Conservation (phyloP, 2,888 invertebrate genomes). For the Cerastis leucographa region DNA sequence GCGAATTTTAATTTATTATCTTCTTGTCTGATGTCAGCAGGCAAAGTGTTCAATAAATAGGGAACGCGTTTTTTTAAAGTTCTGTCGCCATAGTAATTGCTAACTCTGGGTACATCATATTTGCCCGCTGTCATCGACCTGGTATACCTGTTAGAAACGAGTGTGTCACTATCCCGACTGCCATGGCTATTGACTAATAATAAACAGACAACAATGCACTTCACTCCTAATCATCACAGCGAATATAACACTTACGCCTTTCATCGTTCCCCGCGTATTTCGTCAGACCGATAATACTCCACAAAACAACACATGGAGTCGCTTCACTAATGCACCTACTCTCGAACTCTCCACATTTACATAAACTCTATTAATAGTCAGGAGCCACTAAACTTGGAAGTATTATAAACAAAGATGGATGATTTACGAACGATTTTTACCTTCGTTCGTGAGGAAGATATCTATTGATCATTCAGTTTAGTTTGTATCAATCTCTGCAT, state of each 20-base stretch:
- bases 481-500: slow-evolving; percentile 23
- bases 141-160: no score
- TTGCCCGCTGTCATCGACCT: no score
- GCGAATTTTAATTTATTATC: no score
- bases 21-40: no score
- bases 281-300: slow-evolving; percentile 48
- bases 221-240: slow-evolving; percentile 18
- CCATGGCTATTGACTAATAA: no score
- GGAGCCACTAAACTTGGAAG: slow-evolving; percentile 54
- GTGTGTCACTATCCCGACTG: no score
- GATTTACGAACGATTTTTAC: slow-evolving; percentile 46
- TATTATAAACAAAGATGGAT: slow-evolving; percentile 49
- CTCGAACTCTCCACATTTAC: slow-evolving; percentile 34
- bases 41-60: no score
- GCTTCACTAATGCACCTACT: slow-evolving; percentile 59
- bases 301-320: slow-evolving; percentile 18
- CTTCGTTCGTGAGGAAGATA: slow-evolving; percentile 26
- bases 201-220: slow-evolving; percentile 20
- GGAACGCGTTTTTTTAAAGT: no score
- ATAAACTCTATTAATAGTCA: slow-evolving; percentile 59
- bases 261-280: slow-evolving; percentile 44
- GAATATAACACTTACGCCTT: slow-evolving; percentile 25
- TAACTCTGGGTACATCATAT: no score
- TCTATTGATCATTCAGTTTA: slow-evolving; percentile 42
- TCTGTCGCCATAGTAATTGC: no score